These are phyloP conservation scores for Diarsia rubi DNA, from an alignment of 2,888 invertebrate species.

Conservation along the genomic window DNA sequence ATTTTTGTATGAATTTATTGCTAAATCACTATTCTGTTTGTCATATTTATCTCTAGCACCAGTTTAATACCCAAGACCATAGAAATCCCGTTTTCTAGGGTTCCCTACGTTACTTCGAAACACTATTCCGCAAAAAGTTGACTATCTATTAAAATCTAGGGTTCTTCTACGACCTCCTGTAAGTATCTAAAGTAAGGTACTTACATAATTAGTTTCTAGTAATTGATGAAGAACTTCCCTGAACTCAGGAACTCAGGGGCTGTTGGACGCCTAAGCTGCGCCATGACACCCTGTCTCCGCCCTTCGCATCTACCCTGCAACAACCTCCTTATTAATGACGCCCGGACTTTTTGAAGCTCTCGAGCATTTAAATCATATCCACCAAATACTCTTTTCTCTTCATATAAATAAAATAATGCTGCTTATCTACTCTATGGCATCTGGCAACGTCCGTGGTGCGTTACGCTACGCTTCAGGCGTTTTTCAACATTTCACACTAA, in stretches of 20 bases:
- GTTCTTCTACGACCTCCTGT: not conserved
- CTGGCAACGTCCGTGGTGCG: constrained; percentile 70
- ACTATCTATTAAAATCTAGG: too few species aligned
- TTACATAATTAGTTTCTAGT: not conserved
- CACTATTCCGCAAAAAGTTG: too few species aligned
- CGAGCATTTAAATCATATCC: not conserved
- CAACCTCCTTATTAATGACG: not conserved
- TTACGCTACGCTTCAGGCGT: constrained; percentile 77
- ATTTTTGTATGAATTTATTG: not conserved
- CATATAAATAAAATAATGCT: constrained; percentile 36
- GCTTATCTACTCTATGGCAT: constrained; percentile 59
- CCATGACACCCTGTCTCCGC: not conserved
- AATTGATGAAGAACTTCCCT: not conserved
- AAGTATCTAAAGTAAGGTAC: not conserved
- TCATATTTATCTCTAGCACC: too few species aligned
- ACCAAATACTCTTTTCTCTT: not conserved
- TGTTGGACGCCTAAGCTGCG: not conserved
- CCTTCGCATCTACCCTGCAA: not conserved
- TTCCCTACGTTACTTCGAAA: too few species aligned
- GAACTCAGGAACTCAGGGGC: too few species aligned
- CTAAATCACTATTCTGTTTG: not conserved
- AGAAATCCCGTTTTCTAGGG: too few species aligned
- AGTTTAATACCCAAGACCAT: too few species aligned
- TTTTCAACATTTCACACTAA: constrained; percentile 88
- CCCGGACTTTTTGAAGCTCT: not conserved